Conservation (phyloP, 2,113 vertebrate genomes). For the Myanophis thanlyinensis region DNA sequence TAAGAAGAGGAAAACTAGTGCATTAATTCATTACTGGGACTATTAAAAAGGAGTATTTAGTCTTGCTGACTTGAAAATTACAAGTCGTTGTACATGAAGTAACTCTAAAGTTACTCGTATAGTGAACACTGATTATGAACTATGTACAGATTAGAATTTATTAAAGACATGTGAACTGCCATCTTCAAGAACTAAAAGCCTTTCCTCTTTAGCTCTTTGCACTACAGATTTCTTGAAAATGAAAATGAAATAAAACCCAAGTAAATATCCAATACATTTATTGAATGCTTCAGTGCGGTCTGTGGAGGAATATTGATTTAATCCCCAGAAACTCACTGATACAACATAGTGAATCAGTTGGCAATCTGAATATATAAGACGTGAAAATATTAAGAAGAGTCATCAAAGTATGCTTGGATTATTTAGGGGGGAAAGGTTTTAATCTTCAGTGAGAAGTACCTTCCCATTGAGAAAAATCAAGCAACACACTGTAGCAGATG, state of each 20-base stretch:
- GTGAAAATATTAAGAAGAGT: slow-evolving; percentile 47
- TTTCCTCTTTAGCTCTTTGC: background rate
- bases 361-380: slow-evolving; percentile 47
- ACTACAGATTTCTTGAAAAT: slow-evolving; percentile 29
- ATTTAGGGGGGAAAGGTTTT: slow-evolving; percentile 20
- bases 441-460: slow-evolving; percentile 49
- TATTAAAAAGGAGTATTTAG: background rate
- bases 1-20: background rate
- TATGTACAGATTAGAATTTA: slow-evolving; percentile 21
- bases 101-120: background rate
- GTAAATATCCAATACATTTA: slow-evolving; percentile 75
- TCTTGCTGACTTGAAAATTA: slow-evolving; percentile 18
- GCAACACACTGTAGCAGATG: slow-evolving; percentile 40
- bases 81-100: slow-evolving; percentile 11
- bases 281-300: slow-evolving; percentile 70
- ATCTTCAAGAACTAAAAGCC: background rate
- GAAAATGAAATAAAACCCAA: slow-evolving; percentile 49
- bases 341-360: slow-evolving; percentile 41
- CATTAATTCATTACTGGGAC: background rate
- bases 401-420: slow-evolving; percentile 35
- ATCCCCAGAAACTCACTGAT: slow-evolving; percentile 47
- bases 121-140: slow-evolving; percentile 11
- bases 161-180: background rate
- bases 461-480: slow-evolving; percentile 46
- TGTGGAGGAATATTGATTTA: slow-evolving; percentile 51